Conservation (phyloP, 2,888 invertebrate genomes). For the Morpho deidamia region DNA sequence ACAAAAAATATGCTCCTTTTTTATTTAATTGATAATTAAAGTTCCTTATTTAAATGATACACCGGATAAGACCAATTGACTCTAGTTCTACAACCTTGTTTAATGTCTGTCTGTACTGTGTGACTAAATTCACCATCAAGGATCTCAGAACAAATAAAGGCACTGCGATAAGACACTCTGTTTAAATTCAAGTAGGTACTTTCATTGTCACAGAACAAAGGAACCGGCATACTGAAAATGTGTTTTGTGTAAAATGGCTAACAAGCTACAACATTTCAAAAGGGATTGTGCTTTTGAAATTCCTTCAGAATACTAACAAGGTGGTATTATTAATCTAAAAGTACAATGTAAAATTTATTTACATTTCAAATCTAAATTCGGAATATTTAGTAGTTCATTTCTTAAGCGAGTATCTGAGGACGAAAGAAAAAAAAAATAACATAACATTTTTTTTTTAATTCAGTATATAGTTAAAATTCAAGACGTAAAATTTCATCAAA, state of each 20-base stretch:
- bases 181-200: slow-evolving; percentile 51
- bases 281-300: slow-evolving; percentile 24
- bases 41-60: no score
- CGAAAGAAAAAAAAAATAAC: neutral
- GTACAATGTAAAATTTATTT: slow-evolving; percentile 2
- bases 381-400: no score
- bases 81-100: no score
- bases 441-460: no score
- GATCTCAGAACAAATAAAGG: slow-evolving; percentile 63
- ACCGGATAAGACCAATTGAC: no score
- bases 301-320: slow-evolving; percentile 12
- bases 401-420: neutral
- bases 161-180: slow-evolving; percentile 56
- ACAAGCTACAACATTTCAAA: slow-evolving; percentile 32
- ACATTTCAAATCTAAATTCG: neutral
- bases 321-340: neutral
- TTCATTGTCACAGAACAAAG: slow-evolving; percentile 64
- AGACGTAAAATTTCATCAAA: no score
- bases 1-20: no score
- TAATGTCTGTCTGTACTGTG: neutral
- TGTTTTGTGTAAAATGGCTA: slow-evolving; percentile 62
- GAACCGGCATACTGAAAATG: slow-evolving; percentile 48
- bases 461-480: no score
- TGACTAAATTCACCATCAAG: slow-evolving; percentile 47
- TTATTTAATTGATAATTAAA: no score